Evolutionary conservation across 2,888 invertebrate genomes (phyloP).

Genomic region (Coecobrya sp.): DNA sequence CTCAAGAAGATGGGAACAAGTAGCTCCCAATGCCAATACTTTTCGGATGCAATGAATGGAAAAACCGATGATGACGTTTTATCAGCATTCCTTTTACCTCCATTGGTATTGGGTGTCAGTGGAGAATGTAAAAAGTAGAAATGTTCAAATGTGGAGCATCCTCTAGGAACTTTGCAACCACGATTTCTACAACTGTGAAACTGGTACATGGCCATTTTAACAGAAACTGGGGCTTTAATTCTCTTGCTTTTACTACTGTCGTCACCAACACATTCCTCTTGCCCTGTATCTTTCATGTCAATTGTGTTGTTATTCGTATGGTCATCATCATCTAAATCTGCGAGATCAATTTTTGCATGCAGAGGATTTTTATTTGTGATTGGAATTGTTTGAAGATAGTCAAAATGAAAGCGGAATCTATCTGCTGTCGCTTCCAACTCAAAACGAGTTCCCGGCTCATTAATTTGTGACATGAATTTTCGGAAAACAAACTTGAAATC

Average conservation of each 20-base stretch:
- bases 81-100: not conserved
- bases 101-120: not conserved
- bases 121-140: slow-evolving; percentile 76
- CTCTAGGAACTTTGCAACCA: slow-evolving; percentile 68
- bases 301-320: slow-evolving; percentile 8
- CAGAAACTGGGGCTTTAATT: not conserved
- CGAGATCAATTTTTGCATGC: not conserved
- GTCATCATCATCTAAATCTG: not conserved
- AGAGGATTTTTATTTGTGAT: not conserved
- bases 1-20: slow-evolving; percentile 60
- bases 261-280: not conserved
- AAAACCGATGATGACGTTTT: not conserved
- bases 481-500: slow-evolving; percentile 68
- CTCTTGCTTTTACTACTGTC: not conserved
- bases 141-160: slow-evolving; percentile 56
- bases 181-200: slow-evolving; percentile 81
- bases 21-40: slow-evolving; percentile 82
- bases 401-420: slow-evolving; percentile 79
- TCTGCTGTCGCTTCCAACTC: slow-evolving; percentile 81
- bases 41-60: not conserved
- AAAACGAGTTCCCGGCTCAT: slow-evolving; percentile 75
- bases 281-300: not conserved
- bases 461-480: slow-evolving; percentile 69
- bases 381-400: slow-evolving; percentile 71
- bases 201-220: slow-evolving; percentile 65